Evolutionary conservation across 2,797 vertebrate genomes (phyloP).

Genomic region (Linurgus olivaceus): DNA sequence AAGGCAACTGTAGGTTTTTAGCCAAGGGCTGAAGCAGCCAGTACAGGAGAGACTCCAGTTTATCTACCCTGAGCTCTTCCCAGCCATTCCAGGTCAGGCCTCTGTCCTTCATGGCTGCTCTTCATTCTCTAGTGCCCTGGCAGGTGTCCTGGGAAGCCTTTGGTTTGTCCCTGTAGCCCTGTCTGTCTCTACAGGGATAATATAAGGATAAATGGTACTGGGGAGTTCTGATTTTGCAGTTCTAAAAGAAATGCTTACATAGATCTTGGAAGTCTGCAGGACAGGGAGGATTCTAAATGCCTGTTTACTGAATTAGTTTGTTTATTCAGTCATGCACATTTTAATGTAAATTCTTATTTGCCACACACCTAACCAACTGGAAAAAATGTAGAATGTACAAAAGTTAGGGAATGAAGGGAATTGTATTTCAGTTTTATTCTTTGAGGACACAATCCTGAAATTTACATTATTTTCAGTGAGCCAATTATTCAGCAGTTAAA

Average conservation of each 20-base stretch:
- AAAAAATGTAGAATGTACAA: neutral
- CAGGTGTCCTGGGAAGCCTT: neutral
- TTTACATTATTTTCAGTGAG: neutral
- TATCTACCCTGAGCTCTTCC: neutral
- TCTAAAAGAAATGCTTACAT: fast-evolving
- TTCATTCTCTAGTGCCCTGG: no score
- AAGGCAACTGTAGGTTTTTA: neutral
- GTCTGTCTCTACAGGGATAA: neutral
- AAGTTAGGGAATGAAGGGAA: neutral
- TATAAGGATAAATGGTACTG: neutral
- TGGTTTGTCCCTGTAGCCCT: neutral
- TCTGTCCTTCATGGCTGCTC: neutral
- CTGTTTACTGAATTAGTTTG: neutral
- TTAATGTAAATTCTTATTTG: neutral
- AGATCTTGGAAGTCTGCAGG: neutral
- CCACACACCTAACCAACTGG: neutral
- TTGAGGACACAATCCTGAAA: neutral
- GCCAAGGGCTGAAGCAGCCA: neutral
- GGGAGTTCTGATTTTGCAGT: neutral
- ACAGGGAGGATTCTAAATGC: neutral
- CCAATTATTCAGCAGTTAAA: neutral
- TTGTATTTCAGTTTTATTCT: neutral
- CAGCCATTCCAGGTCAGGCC: neutral
- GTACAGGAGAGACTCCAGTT: neutral
- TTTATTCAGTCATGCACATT: neutral